phyloP scores from a whole-genome alignment of 1,140 invertebrate genomes.

The Drosophila mojavensis region DNA sequence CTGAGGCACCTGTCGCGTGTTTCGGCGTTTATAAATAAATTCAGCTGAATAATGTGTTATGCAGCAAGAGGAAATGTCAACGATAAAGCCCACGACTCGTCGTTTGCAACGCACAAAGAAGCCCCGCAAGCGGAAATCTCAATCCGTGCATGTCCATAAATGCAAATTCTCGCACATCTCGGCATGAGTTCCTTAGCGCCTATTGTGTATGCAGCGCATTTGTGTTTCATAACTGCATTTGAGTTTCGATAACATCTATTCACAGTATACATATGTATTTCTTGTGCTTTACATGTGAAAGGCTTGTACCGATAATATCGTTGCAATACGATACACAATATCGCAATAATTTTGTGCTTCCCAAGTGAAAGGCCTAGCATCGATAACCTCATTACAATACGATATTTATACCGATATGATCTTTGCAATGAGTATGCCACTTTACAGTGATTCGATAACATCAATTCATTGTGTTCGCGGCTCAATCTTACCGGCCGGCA shows the following conservation, averaged over 20 bases:
- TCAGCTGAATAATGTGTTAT: constrained; percentile 4
- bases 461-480: background rate
- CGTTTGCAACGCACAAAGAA: constrained; percentile 13
- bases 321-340: too few species aligned
- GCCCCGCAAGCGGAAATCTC: constrained; percentile 11
- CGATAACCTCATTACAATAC: background rate
- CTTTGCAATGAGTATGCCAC: too few species aligned
- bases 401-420: too few species aligned
- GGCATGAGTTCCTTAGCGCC: constrained; percentile 13
- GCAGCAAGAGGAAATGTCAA: constrained; percentile 24
- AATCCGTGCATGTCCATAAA: background rate
- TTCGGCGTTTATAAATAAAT: constrained; percentile 10
- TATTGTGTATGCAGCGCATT: constrained; percentile 43
- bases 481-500: constrained; percentile 16
- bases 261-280: background rate
- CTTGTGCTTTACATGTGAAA: too few species aligned
- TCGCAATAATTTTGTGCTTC: too few species aligned
- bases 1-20: constrained; percentile 1
- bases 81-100: constrained; percentile 2
- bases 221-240: constrained; percentile 3
- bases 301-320: too few species aligned
- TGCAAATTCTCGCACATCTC: background rate
- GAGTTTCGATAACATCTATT: background rate
- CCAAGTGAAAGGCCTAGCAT: background rate
- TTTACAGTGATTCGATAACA: too few species aligned